phyloP scores from a whole-genome alignment of 2,113 vertebrate species.

The Pitta sordida region DNA sequence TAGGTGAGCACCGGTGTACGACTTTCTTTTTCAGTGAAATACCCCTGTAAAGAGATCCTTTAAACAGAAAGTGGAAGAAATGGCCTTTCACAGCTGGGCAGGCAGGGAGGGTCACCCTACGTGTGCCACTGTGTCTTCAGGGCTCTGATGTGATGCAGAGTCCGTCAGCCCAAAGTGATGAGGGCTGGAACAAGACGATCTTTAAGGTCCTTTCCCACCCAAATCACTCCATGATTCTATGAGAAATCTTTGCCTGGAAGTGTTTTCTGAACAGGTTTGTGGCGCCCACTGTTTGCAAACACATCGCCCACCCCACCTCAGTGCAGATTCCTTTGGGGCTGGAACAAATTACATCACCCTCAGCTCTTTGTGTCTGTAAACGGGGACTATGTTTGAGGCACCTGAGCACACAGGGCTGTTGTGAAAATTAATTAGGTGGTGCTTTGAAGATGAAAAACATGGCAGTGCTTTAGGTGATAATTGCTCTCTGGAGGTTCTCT shows the following conservation, averaged over 20 bases:
- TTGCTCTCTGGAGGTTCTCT: not conserved
- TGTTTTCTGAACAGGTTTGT: not conserved
- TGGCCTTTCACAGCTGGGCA: not conserved
- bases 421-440: not conserved
- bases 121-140: not conserved
- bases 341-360: not conserved
- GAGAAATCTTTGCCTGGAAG: not conserved
- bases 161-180: not conserved
- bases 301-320: not conserved
- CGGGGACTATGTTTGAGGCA: not conserved
- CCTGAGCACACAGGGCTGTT: not conserved
- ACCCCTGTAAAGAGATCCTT: not conserved
- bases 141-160: not conserved
- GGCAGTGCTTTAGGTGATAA: not conserved
- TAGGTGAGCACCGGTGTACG: not conserved
- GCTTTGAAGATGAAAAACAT: constrained; percentile 33
- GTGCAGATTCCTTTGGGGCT: not conserved
- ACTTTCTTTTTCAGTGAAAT: not conserved
- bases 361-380: not conserved
- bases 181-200: not conserved
- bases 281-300: not conserved
- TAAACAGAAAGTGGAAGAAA: not conserved
- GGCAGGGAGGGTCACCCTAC: not conserved
- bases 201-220: not conserved
- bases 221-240: not conserved